These are phyloP conservation scores for Oegoconia quadripuncta DNA, from an alignment of 2,888 invertebrate species.

Conservation along the genomic window DNA sequence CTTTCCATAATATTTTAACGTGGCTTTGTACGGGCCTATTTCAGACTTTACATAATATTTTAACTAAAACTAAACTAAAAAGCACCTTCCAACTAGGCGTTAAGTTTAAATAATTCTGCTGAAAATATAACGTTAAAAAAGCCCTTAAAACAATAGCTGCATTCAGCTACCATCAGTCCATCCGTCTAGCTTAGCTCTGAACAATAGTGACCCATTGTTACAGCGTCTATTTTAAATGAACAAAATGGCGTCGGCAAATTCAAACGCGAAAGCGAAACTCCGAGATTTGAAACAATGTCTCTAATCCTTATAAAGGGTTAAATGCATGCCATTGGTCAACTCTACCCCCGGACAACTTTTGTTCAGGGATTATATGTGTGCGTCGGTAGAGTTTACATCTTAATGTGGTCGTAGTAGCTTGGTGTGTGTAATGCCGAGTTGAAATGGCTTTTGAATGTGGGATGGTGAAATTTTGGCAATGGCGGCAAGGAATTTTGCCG, in stretches of 20 bases:
- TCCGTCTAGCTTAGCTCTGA: conserved; percentile 53
- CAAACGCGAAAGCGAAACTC: conserved; percentile 49
- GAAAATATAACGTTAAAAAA: no score
- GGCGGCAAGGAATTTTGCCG: no score
- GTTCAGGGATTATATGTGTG: conserved; percentile 34
- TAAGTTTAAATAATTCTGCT: no score
- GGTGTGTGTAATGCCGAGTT: conserved; percentile 8
- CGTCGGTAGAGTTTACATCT: conserved; percentile 21
- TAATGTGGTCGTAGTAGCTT: conserved; percentile 3
- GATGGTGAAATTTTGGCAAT: no score
- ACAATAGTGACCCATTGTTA: conserved; percentile 74
- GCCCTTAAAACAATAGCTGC: conserved; percentile 64
- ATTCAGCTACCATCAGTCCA: conserved; percentile 47
- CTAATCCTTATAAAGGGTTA: conserved; percentile 73
- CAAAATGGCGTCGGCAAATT: conserved; percentile 73
- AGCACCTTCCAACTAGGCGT: no score
- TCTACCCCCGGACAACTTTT: conserved; percentile 46
- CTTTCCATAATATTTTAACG: no score
- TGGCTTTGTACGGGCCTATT: no score
- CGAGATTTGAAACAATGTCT: conserved; percentile 71
- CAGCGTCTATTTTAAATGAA: conserved; percentile 76
- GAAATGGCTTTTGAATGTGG: background rate
- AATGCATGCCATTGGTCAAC: conserved; percentile 76
- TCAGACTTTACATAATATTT: no score
- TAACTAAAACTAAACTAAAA: no score